These are phyloP conservation scores for Podiceps cristatus DNA, from an alignment of 2,113 vertebrate species.

Conservation along the genomic window DNA sequence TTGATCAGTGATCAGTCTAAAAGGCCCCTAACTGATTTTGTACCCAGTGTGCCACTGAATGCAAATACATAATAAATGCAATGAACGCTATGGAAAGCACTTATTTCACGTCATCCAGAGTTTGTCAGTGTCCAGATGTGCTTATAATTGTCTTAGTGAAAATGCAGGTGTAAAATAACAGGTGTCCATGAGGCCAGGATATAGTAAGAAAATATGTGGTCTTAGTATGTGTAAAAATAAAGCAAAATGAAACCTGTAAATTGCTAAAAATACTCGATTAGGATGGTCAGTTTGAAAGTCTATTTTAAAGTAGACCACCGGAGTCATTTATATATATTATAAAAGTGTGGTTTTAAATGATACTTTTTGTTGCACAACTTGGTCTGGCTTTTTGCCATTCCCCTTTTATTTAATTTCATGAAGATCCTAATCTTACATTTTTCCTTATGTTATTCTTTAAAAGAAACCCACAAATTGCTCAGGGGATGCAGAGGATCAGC, in stretches of 20 bases:
- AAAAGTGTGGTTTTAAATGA: background rate
- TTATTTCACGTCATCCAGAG: background rate
- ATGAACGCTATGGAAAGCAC: background rate
- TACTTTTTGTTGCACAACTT: background rate
- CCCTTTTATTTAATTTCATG: background rate
- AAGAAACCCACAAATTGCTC: background rate
- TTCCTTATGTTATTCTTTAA: background rate
- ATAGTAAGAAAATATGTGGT: background rate
- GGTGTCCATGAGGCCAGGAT: background rate
- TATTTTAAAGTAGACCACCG: background rate
- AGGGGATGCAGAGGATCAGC: background rate
- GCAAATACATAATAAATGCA: background rate
- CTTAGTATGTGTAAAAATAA: background rate
- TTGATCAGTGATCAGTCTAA: background rate
- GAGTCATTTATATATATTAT: background rate
- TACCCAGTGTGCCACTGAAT: background rate
- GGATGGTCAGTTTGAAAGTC: background rate
- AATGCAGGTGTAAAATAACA: background rate
- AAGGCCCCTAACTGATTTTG: background rate
- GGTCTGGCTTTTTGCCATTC: background rate
- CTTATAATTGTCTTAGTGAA: background rate
- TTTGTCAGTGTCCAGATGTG: background rate
- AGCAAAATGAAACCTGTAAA: background rate
- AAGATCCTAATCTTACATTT: background rate
- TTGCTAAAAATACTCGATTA: background rate